phyloP scores from a whole-genome alignment of 2,888 invertebrate species.

The Pandemis corylana region DNA sequence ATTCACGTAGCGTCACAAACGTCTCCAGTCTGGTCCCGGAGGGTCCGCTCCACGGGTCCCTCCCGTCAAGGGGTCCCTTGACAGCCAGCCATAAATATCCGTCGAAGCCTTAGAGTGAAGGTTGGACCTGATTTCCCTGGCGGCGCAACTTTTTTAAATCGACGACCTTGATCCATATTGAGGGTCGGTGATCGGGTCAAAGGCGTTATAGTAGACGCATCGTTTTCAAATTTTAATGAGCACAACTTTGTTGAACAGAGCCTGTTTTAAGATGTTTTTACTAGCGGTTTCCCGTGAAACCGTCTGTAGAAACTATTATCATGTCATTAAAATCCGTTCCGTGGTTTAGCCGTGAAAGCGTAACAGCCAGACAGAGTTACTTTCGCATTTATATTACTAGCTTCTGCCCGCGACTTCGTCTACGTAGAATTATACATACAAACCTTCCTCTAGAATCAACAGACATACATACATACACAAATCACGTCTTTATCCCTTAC shows the following conservation, averaged over 20 bases:
- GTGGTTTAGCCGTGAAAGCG: too few relatives aligned
- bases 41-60: constrained; percentile 24
- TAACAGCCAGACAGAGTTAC: too few relatives aligned
- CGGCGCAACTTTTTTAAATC: constrained; percentile 41
- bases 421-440: too few relatives aligned
- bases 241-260: background rate
- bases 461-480: too few relatives aligned
- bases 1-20: constrained; percentile 30
- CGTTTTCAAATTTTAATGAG: background rate
- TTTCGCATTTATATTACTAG: too few relatives aligned
- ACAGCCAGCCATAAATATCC: constrained; percentile 50
- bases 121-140: constrained; percentile 46
- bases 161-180: constrained; percentile 33
- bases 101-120: constrained; percentile 47
- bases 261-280: too few relatives aligned
- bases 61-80: constrained; percentile 44
- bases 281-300: too few relatives aligned
- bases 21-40: constrained; percentile 21
- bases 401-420: too few relatives aligned
- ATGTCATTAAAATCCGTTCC: too few relatives aligned
- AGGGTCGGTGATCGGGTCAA: constrained; percentile 28
- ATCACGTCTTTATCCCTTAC: too few relatives aligned
- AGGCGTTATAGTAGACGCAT: background rate
- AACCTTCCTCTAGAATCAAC: too few relatives aligned
- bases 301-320: too few relatives aligned